Evolutionary conservation across 1,140 invertebrate genomes (phyloP), one percentile per base, ranked within the genome.

Genomic region (Pentalonia nigronervosa): DNA sequence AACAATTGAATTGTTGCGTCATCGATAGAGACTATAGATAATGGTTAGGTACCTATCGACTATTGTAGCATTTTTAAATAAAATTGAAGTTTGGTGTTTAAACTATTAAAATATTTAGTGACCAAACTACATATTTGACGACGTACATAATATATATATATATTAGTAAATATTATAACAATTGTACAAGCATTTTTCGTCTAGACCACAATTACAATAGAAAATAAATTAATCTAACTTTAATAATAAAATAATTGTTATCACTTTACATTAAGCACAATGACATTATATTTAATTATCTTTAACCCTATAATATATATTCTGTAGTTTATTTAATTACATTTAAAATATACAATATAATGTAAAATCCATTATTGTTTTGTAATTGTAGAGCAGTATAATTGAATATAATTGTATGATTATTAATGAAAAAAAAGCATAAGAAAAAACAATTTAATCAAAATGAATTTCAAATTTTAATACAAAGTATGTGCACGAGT

Each of bases 151-250:
- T 76, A n/a, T 53, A 53, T 53, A 53, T 14, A 53, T 53, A 67
- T 67, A 76, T 76, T 76, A 76, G 30, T 76, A 76, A 76, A n/a
- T 76, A 76, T 76, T 76, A 53, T 53, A 76, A 76, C n/a, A n/a
- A 34, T 76, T 76, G 30, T 76, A 30, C 60, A 76, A 76, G n/a
- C 60, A 76, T 76, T 76, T n/a, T 34, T 6, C n/a, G 60, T 76
- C 60, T 76, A 76, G 60, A 76, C 60, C 60, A n/a, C 14, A 76
- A 76, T 76, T n/a, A 76, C n/a, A 76, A 76, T n/a, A n/a, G n/a
- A n/a, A n/a, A n/a, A n/a, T 76, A n/a, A n/a, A 76, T 34, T 76
- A n/a, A 76, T 76, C 60, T n/a, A 76, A 76, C 60, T 76, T n/a
- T 76, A 76, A 76, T 76, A 76, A n/a, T 76, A 20, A 76, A 76